Evolutionary conservation across 1,140 invertebrate species (phyloP).

Genomic region (Heliothis virescens): DNA sequence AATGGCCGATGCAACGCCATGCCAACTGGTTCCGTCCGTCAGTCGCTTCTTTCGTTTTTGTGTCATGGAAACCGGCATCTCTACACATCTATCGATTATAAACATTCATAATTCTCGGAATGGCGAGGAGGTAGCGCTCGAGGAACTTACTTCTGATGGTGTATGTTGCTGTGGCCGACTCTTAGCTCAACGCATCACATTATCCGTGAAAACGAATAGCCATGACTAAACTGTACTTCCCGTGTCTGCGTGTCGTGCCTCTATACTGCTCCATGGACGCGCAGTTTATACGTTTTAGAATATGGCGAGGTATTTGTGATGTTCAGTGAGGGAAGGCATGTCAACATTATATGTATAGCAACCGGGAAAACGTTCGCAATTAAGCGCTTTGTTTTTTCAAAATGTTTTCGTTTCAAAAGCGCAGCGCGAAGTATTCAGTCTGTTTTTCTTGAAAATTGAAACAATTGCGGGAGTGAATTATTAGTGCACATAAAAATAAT

Average conservation of each 20-base stretch:
- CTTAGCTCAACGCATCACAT: constrained; percentile 9
- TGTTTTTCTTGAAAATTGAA: constrained; percentile 63
- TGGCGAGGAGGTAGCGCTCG: neutral
- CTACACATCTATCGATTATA: constrained; percentile 45
- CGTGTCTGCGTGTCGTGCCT: constrained; percentile 45
- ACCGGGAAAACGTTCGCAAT: constrained; percentile 50
- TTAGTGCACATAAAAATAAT: constrained; percentile 63
- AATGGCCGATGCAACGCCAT: constrained; percentile 67
- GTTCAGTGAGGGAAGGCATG: constrained; percentile 9
- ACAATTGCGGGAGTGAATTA: constrained; percentile 66
- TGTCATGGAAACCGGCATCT: constrained; percentile 56
- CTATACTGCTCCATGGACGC: neutral
- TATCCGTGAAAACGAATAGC: constrained; percentile 37
- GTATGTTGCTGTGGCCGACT: neutral
- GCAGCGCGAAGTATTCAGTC: constrained; percentile 31
- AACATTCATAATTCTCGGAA: constrained; percentile 47
- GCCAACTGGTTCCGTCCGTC: constrained; percentile 71
- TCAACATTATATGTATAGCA: neutral
- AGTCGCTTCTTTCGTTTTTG: constrained; percentile 57
- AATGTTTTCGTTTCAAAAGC: constrained; percentile 11
- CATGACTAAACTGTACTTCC: constrained; percentile 52
- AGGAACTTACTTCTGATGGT: constrained; percentile 18
- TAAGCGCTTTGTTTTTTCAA: constrained; percentile 68
- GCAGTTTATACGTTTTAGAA: constrained; percentile 16
- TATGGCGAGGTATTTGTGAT: neutral